phyloP scores from a whole-genome alignment of 2,113 vertebrate genomes.

The Ranitomeya imitator region DNA sequence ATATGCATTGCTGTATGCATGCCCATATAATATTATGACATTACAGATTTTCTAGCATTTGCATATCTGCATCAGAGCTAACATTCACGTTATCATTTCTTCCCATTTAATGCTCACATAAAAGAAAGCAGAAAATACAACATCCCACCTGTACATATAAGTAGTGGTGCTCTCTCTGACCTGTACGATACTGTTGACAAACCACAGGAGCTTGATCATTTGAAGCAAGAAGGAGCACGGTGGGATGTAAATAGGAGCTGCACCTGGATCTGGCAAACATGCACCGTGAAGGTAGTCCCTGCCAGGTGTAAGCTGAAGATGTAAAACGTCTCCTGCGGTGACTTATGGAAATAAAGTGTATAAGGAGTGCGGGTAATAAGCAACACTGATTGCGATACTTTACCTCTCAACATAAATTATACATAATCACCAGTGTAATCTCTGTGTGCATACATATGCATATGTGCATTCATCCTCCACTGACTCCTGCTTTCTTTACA shows the following conservation, averaged over 20 bases:
- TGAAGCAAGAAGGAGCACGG: slow-evolving; percentile 44
- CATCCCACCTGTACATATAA: slow-evolving; percentile 24
- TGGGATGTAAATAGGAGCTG: slow-evolving; percentile 41
- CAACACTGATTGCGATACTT: slow-evolving; percentile 29
- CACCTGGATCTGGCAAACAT: slow-evolving; percentile 46
- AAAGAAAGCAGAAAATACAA: neutral
- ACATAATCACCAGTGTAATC: slow-evolving; percentile 47
- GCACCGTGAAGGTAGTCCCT: slow-evolving; percentile 24
- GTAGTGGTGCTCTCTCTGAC: neutral
- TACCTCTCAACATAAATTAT: slow-evolving; percentile 47
- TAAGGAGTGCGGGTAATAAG: slow-evolving; percentile 35
- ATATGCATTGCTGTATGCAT: neutral
- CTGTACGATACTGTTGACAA: slow-evolving; percentile 37
- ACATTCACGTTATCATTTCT: neutral
- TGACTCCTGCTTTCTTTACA: slow-evolving; percentile 8
- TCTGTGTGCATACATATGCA: slow-evolving; percentile 54
- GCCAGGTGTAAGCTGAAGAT: slow-evolving; percentile 52
- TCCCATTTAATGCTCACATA: neutral
- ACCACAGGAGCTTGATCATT: slow-evolving; percentile 34
- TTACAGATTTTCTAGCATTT: neutral
- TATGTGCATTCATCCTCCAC: slow-evolving; percentile 31
- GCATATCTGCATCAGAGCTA: neutral
- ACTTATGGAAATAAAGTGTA: slow-evolving; percentile 53
- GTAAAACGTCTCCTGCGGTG: slow-evolving; percentile 50
- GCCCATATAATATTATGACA: neutral